phyloP scores from a whole-genome alignment of 2,797 vertebrate species.

The Lepus oiostolus region DNA sequence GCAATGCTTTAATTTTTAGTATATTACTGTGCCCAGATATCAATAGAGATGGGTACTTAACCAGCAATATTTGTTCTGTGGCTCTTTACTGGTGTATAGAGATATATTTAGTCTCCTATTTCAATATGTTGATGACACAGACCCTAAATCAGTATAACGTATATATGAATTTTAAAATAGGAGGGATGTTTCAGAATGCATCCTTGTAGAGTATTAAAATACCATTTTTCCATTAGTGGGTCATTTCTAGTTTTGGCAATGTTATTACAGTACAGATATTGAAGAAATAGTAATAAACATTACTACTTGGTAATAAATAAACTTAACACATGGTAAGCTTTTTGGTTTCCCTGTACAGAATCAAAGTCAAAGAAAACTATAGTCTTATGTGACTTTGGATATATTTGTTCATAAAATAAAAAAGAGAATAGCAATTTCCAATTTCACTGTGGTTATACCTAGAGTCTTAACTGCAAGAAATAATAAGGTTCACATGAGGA shows the following conservation, averaged over 20 bases:
- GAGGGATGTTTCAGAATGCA: not conserved
- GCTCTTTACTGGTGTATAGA: not conserved
- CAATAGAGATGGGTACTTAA: not conserved
- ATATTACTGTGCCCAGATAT: not conserved
- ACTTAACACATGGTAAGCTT: not conserved
- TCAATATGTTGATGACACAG: not conserved
- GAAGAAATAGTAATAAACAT: slow-evolving; percentile 20
- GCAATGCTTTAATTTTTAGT: not conserved
- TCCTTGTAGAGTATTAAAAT: slow-evolving; percentile 4
- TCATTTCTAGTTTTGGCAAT: slow-evolving; percentile 16
- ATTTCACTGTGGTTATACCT: not conserved
- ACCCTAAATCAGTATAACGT: not conserved
- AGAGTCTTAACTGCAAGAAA: not conserved
- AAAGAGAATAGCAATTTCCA: not conserved
- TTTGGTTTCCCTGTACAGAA: not conserved
- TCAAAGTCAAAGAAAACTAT: not conserved
- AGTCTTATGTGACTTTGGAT: not conserved
- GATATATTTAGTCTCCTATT: slow-evolving; percentile 12
- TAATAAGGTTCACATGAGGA: not conserved
- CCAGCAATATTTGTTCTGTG: not conserved
- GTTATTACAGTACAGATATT: not conserved
- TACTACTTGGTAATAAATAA: not conserved
- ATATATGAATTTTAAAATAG: slow-evolving; percentile 33
- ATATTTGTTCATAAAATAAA: slow-evolving; percentile 3
- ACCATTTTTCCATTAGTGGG: not conserved